Evolutionary conservation across 2,113 vertebrate genomes (phyloP), one percentile per base, ranked within the genome.

Genomic region (Microtus pennsylvanicus): DNA sequence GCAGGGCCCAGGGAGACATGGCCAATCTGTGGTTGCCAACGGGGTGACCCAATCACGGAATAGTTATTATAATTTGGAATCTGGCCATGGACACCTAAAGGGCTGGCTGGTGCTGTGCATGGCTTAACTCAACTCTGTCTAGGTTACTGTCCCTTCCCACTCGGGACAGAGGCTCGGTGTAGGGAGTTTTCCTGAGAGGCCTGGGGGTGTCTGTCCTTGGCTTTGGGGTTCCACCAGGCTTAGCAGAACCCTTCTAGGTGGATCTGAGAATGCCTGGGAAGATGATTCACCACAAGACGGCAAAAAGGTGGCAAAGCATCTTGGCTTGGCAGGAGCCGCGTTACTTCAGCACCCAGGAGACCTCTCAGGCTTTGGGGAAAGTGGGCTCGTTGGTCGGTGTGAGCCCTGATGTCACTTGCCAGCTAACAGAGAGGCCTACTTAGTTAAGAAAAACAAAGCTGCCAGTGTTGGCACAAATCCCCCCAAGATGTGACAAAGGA

Each of bases 251-350:
- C 88, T 69, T 50, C 74, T 30, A 89, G 13, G 33, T 33, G 63
- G 61, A 30, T 85, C 90, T 77, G 61, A 35, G 42, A 33, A 94
- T 47, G 89, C 35, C 42, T 75, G 45, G 45, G 87, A 94, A 96
- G 45, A 61, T 74, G 30, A 77, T 42, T 77, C 67, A 74, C 45
- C 14, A 42, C 61, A 8, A 30, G 38, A 63, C 67, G 33, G 30
- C 30, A 87, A 35, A 35, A n/a, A 19, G 69, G 33, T 8, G 69
- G 33, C 70, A 65, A 58, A 52, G 2, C 35, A 22, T 72, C n/a
- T 42, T 76, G 47, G 45, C 13, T 92, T 88, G 74, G 14, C 17
- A 11, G 45, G 35, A 91, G 78, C 12, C 17, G 19, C 33, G n/a
- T 12, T 24, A 30, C 1, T 83, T 94, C 74, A 94, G 38, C n/a